Percentiles rank a stretch among this genome's conserved stretches.
Evolutionary conservation across 2,888 invertebrate genomes (phyloP).

Genomic region (Lithosia quadra): DNA sequence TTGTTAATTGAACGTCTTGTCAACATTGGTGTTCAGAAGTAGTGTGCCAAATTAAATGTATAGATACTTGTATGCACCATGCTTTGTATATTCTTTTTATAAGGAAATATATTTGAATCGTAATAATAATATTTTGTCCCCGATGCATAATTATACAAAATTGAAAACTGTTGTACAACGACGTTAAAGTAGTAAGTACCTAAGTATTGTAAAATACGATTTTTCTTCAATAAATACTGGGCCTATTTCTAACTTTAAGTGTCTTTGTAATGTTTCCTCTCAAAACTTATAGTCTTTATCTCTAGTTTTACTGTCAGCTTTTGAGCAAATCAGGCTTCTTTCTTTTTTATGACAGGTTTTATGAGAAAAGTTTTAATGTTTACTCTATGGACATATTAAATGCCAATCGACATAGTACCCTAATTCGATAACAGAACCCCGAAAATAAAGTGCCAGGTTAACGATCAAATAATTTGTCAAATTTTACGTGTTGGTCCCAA

Average conservation of each 20-base stretch:
- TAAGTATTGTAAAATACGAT: no score
- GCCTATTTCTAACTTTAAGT: background rate
- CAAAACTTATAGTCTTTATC: background rate
- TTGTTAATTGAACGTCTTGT: no score
- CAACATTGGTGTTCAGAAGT: no score
- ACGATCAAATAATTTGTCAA: background rate
- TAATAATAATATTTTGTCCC: no score
- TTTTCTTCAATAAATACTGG: background rate
- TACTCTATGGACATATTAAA: background rate
- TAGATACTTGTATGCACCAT: no score
- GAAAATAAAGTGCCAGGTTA: background rate
- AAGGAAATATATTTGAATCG: no score
- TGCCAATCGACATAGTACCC: background rate
- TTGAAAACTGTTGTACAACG: no score
- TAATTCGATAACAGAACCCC: background rate
- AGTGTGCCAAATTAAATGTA: no score
- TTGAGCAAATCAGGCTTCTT: background rate
- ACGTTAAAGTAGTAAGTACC: no score
- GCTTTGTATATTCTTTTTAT: no score
- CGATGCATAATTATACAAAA: no score
- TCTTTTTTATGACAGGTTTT: constrained; percentile 8
- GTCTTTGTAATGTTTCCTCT: background rate
- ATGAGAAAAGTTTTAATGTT: constrained; percentile 12
- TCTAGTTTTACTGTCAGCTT: background rate
- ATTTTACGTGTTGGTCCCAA: background rate